Evolutionary conservation across 2,113 vertebrate genomes (phyloP).

Genomic region (Marmota flaviventris): DNA sequence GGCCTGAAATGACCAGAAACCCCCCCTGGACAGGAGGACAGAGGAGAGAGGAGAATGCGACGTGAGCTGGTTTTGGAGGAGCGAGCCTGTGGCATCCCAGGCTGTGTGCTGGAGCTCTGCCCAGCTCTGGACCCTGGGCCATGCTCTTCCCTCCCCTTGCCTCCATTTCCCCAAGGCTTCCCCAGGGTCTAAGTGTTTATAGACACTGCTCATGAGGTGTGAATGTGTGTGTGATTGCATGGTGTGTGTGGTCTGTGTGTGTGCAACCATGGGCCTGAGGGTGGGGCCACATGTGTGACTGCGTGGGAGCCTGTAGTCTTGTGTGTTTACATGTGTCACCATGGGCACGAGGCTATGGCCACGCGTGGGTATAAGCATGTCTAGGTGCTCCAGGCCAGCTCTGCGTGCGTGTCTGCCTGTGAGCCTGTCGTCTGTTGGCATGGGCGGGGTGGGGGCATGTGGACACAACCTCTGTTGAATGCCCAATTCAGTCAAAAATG

Average conservation of each 20-base stretch:
- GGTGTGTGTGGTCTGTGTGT: neutral
- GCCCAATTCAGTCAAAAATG: slow-evolving; percentile 81
- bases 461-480: slow-evolving; percentile 79
- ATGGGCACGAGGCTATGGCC: neutral
- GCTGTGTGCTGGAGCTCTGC: neutral
- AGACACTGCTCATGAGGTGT: neutral
- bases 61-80: neutral
- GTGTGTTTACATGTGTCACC: neutral
- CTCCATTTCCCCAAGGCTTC: neutral
- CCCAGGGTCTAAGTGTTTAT: neutral
- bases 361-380: rapidly evolving
- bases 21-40: neutral
- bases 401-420: neutral
- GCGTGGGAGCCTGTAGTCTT: neutral
- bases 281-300: neutral
- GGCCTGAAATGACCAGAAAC: slow-evolving; percentile 74
- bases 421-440: slow-evolving; percentile 59
- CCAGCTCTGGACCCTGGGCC: neutral
- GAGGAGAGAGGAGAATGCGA: neutral
- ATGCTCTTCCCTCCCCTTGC: neutral
- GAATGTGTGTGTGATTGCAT: neutral
- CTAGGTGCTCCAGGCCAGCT: neutral
- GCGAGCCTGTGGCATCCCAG: neutral
- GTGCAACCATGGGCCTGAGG: neutral
- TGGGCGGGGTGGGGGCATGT: slow-evolving; percentile 45